A percentile compares a stretch with the other conserved stretches of the same genome.
phyloP scores from a whole-genome alignment of 2,797 vertebrate genomes.

The Enteromius trimaculatus region DNA sequence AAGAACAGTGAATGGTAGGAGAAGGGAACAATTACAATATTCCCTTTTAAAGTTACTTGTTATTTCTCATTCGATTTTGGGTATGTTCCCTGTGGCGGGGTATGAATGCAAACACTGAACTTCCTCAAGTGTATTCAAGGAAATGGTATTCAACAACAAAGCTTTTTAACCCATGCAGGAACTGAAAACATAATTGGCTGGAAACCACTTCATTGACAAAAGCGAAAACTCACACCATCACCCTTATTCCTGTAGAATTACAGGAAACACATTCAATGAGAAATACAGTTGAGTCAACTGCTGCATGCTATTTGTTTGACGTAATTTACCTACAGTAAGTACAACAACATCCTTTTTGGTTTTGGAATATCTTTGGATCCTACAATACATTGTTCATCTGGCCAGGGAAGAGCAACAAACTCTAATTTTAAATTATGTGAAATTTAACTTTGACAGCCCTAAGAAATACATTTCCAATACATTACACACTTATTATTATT shows the following conservation, averaged over 20 bases:
- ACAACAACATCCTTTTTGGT: not conserved
- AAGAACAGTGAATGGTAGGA: conserved; percentile 51
- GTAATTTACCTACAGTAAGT: not conserved
- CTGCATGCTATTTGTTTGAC: not conserved
- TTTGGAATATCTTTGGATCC: not conserved
- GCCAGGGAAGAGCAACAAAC: not conserved
- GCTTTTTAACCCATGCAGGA: not conserved
- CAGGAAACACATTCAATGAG: conserved; percentile 42
- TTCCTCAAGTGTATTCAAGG: conserved; percentile 24
- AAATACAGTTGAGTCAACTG: not conserved
- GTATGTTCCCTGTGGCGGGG: not conserved
- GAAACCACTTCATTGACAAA: conserved; percentile 54
- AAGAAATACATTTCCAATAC: not conserved
- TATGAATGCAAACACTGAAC: conserved; percentile 35
- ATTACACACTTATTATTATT: not conserved
- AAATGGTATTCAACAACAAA: conserved; percentile 39
- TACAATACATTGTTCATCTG: not conserved
- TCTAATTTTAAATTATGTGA: not conserved
- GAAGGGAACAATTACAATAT: conserved; percentile 65
- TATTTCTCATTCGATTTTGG: conserved; percentile 54
- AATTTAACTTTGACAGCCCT: not conserved
- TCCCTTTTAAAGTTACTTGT: conserved; percentile 49
- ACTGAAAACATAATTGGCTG: conserved; percentile 38
- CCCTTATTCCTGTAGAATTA: conserved; percentile 28
- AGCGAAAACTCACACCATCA: not conserved